Conservation (phyloP, 1,140 invertebrate species). For the Drosophila ironensis region DNA sequence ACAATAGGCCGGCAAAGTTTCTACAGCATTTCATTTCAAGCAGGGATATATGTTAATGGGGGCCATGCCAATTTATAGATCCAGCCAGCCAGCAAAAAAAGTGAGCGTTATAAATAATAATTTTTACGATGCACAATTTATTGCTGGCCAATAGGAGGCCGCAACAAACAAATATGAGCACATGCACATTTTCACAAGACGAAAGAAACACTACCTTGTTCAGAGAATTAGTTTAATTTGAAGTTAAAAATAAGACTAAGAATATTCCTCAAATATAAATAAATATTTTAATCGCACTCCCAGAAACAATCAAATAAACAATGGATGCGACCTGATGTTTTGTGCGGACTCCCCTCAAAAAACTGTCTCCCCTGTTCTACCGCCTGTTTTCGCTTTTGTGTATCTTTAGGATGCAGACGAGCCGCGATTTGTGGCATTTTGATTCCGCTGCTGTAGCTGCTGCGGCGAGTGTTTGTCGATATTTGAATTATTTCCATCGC, state of each 20-base stretch:
- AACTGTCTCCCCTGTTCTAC: not conserved
- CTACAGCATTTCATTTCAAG: not conserved
- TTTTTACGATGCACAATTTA: constrained; percentile 49
- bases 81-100: constrained; percentile 31
- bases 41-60: constrained; percentile 22
- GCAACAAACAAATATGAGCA: constrained; percentile 28
- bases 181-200: not conserved
- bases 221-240: too few relatives aligned
- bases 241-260: not conserved
- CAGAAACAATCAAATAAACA: constrained; percentile 57
- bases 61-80: constrained; percentile 48
- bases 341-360: not conserved
- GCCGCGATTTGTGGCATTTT: constrained; percentile 54
- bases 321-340: not conserved
- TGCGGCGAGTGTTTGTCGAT: constrained; percentile 54
- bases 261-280: not conserved
- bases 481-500: constrained; percentile 73
- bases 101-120: constrained; percentile 67
- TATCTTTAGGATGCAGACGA: constrained; percentile 50
- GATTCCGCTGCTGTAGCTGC: constrained; percentile 26
- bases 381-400: constrained; percentile 28
- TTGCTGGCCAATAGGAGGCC: constrained; percentile 43
- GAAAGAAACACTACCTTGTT: not conserved
- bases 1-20: constrained; percentile 37
- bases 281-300: constrained; percentile 26